Evolutionary conservation across 1,140 invertebrate genomes (phyloP).

Genomic region (Atta colombica): DNA sequence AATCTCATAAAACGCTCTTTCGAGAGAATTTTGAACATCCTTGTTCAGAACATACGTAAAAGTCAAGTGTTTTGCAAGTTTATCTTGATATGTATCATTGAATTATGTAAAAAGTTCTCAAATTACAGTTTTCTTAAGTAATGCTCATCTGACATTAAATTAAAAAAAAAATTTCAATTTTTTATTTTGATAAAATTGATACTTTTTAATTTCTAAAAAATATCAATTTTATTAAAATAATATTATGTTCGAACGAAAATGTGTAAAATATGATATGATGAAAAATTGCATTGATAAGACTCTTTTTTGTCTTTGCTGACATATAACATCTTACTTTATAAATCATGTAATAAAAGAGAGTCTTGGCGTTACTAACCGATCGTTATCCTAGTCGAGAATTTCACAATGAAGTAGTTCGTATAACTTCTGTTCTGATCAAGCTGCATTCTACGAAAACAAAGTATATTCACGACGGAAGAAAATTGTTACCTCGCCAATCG

Average conservation of each 20-base stretch:
- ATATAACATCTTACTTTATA: constrained; percentile 40
- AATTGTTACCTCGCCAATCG: constrained; percentile 54
- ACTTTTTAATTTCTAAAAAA: background rate
- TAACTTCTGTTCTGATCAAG: constrained; percentile 76
- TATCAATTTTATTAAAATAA: background rate
- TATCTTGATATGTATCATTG: background rate
- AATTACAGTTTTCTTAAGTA: background rate
- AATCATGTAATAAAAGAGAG: constrained; percentile 39
- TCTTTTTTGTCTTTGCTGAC: background rate
- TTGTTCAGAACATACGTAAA: constrained; percentile 12
- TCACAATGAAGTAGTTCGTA: constrained; percentile 79
- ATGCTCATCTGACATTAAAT: background rate
- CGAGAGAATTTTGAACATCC: background rate
- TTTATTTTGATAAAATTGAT: too few relatives aligned
- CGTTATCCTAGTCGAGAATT: constrained; percentile 78
- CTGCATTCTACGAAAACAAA: constrained; percentile 77
- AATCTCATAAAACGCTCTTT: constrained; percentile 50
- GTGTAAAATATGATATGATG: background rate
- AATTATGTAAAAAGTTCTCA: constrained; percentile 1
- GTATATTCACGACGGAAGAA: constrained; percentile 74
- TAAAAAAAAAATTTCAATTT: background rate
- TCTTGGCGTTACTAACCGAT: constrained; percentile 59
- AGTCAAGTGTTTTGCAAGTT: background rate
- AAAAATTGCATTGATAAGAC: background rate
- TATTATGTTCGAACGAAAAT: background rate